These are phyloP conservation scores for Leptinotarsa peninsularis DNA, from an alignment of 2,888 invertebrate genomes.

Conservation along the genomic window DNA sequence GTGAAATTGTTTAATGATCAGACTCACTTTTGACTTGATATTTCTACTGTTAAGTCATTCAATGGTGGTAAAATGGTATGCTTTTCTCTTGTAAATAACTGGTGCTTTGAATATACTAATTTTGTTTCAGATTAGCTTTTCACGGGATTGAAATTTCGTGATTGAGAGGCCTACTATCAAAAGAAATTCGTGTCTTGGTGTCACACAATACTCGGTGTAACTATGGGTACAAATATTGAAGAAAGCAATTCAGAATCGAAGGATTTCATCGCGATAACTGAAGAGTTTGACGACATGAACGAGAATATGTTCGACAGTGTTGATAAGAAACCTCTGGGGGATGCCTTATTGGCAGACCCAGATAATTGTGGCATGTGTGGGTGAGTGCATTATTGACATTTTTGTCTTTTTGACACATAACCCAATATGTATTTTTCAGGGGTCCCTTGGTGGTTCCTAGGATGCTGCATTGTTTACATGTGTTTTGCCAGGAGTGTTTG, in stretches of 20 bases:
- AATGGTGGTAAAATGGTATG: conserved; percentile 27
- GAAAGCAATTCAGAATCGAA: conserved; percentile 57
- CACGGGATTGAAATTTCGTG: conserved; percentile 62
- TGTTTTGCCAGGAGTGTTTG: conserved; percentile 93
- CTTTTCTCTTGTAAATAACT: conserved; percentile 30
- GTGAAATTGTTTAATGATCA: not conserved
- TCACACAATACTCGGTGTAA: conserved; percentile 46
- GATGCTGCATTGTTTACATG: conserved; percentile 93
- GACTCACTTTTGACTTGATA: not conserved
- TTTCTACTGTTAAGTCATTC: conserved; percentile 9
- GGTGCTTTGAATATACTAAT: conserved; percentile 3
- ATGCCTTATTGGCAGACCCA: conserved; percentile 64
- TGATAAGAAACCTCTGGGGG: conserved; percentile 63
- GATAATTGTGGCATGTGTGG: conserved; percentile 66
- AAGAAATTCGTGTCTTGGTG: conserved; percentile 49
- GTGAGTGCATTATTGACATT: conserved; percentile 55
- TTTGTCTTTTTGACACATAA: conserved; percentile 27
- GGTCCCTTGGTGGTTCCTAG: conserved; percentile 78
- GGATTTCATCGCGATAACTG: conserved; percentile 56
- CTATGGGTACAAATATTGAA: conserved; percentile 58
- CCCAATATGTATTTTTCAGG: conserved; percentile 38
- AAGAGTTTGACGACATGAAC: conserved; percentile 61
- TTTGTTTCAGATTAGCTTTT: conserved; percentile 61
- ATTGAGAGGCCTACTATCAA: conserved; percentile 57
- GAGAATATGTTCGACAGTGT: conserved; percentile 63